Conservation (phyloP, 2,113 vertebrate genomes). For the Grammomys surdaster region DNA sequence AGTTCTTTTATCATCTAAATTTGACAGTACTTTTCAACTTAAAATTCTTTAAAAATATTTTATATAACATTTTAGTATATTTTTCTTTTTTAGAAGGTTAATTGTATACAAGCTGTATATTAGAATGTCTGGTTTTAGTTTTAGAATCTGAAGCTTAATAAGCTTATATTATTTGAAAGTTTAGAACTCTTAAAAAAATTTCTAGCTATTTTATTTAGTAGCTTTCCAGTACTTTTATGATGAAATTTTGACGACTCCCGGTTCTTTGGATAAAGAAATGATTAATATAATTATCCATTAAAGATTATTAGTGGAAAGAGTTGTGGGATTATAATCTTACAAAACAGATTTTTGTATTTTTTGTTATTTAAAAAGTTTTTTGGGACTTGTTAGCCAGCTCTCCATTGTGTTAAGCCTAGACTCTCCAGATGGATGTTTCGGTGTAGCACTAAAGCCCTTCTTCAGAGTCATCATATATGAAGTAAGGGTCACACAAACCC, state of each 20-base stretch:
- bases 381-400: not conserved
- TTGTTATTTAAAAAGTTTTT: not conserved
- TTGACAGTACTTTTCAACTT: constrained; percentile 32
- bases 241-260: constrained; percentile 54
- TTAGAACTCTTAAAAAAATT: constrained; percentile 34
- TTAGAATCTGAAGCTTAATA: constrained; percentile 21
- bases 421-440: not conserved
- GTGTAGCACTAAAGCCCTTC: not conserved
- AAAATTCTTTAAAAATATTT: constrained; percentile 26
- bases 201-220: constrained; percentile 47
- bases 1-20: constrained; percentile 32
- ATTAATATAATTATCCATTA: constrained; percentile 11
- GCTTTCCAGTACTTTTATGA: constrained; percentile 42
- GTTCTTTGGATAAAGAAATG: constrained; percentile 48
- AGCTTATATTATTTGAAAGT: constrained; percentile 40
- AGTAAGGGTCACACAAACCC: not conserved
- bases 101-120: constrained; percentile 14
- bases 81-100: constrained; percentile 16
- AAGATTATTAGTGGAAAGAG: constrained; percentile 22
- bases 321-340: constrained; percentile 31
- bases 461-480: not conserved
- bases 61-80: constrained; percentile 15
- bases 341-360: not conserved
- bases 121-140: not conserved
- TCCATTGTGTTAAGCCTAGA: not conserved